phyloP scores from a whole-genome alignment of 2,113 vertebrate species.

The Isichthys henryi region DNA sequence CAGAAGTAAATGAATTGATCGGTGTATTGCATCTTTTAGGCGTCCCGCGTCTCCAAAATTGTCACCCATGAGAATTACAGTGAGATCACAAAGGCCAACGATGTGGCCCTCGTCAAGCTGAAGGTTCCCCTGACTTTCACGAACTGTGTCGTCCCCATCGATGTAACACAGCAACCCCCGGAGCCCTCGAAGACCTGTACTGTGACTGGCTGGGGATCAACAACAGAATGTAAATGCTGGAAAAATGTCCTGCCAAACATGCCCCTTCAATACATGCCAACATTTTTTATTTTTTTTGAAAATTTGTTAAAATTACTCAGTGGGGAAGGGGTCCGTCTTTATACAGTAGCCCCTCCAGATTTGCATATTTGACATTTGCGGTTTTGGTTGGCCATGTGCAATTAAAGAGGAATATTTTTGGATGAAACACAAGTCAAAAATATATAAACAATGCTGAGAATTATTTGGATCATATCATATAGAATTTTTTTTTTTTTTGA shows the following conservation, averaged over 20 bases:
- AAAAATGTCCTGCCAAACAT: background rate
- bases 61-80: slow-evolving; percentile 41
- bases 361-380: background rate
- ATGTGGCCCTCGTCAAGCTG: slow-evolving; percentile 55
- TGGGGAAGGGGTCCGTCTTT: background rate
- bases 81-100: slow-evolving; percentile 39
- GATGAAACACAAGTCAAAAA: background rate
- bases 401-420: background rate
- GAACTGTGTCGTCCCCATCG: slow-evolving; percentile 46
- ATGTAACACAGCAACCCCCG: slow-evolving; percentile 33
- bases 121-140: slow-evolving; percentile 42
- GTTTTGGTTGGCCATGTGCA: background rate
- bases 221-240: slow-evolving; percentile 47
- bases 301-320: background rate
- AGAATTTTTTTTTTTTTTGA: too few species aligned
- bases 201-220: slow-evolving; percentile 60
- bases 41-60: slow-evolving; percentile 37
- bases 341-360: background rate
- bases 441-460: background rate
- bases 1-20: background rate
- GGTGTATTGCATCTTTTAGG: background rate
- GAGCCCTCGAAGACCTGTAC: slow-evolving; percentile 38
- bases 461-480: background rate
- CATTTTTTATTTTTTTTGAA: too few species aligned
- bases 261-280: too few species aligned